Conservation (phyloP, 2,113 vertebrate genomes). For the Tetrao urogallus region DNA sequence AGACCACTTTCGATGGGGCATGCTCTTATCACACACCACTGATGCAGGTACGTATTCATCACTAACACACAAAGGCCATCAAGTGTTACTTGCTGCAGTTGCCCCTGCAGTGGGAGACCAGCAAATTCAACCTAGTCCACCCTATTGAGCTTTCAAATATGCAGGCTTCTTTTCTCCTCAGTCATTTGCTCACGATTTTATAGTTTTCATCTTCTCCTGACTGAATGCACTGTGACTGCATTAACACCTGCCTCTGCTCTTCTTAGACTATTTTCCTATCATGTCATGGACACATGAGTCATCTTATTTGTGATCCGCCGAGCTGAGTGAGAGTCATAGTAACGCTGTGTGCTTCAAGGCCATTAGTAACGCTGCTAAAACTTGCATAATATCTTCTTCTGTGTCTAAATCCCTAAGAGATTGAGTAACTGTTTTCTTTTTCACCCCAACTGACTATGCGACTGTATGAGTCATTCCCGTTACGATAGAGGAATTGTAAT, state of each 20-base stretch:
- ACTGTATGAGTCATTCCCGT: constrained; percentile 54
- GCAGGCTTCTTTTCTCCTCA: not conserved
- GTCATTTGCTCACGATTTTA: not conserved
- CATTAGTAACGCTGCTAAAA: constrained; percentile 59
- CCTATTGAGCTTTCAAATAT: not conserved
- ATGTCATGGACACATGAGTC: constrained; percentile 62
- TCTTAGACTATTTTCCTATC: constrained; percentile 33
- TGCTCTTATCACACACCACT: fast-evolving
- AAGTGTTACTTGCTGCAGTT: not conserved
- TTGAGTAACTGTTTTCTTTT: constrained; percentile 71
- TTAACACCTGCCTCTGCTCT: constrained; percentile 69
- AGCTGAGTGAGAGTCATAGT: constrained; percentile 65
- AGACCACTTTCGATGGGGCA: not conserved
- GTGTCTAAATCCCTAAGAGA: constrained; percentile 62
- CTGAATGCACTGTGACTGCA: constrained; percentile 17
- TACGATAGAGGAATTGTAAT: constrained; percentile 37
- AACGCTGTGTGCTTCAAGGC: constrained; percentile 56
- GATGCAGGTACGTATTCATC: fast-evolving
- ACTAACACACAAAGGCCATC: fast-evolving
- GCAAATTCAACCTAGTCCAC: not conserved
- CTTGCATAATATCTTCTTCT: constrained; percentile 69
- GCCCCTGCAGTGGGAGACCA: not conserved
- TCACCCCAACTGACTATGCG: constrained; percentile 52
- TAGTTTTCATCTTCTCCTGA: not conserved
- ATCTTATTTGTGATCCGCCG: constrained; percentile 65